These are phyloP conservation scores for Nomada fabriciana DNA, from an alignment of 2,888 invertebrate genomes.

Conservation along the genomic window DNA sequence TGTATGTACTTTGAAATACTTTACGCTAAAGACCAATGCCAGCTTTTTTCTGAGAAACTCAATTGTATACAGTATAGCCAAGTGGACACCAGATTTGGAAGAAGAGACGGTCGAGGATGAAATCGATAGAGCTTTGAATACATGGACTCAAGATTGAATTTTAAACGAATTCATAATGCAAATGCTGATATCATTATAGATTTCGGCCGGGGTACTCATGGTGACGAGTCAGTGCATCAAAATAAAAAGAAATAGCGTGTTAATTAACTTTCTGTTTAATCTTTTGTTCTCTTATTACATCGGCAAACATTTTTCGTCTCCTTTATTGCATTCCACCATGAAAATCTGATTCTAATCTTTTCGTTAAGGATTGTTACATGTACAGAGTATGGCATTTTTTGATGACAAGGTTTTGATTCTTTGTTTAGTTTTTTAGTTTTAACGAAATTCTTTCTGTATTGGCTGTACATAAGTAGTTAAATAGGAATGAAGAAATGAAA, in stretches of 20 bases:
- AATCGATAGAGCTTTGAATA: not conserved
- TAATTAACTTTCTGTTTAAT: too few relatives aligned
- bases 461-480: too few relatives aligned
- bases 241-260: not conserved
- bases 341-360: too few relatives aligned
- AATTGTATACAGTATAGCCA: not conserved
- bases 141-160: constrained; percentile 9
- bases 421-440: too few relatives aligned
- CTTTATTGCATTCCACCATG: too few relatives aligned
- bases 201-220: not conserved
- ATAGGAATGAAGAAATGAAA: too few relatives aligned
- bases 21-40: not conserved
- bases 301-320: too few relatives aligned
- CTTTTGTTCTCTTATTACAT: too few relatives aligned
- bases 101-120: not conserved
- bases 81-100: not conserved
- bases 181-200: not conserved
- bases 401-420: too few relatives aligned
- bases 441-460: too few relatives aligned
- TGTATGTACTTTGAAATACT: constrained; percentile 7
- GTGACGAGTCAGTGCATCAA: not conserved
- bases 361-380: too few relatives aligned
- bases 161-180: constrained; percentile 1
- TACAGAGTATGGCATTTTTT: too few relatives aligned
- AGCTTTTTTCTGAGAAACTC: not conserved